Base-by-base conservation (phyloP, 2,888 invertebrate species). In the Drosophila kokeensis region DNA sequence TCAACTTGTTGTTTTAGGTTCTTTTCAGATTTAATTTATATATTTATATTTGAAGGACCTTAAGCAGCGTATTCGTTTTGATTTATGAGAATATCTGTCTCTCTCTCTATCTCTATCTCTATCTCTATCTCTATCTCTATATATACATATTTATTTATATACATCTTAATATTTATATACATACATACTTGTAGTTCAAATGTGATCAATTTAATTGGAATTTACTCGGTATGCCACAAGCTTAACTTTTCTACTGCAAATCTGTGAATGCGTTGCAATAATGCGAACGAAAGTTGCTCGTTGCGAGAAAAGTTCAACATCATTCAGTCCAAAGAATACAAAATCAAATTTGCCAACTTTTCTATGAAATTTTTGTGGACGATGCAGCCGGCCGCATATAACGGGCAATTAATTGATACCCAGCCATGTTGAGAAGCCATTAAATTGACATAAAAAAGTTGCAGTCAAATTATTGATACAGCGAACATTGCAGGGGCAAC, bases 391-490 rank as follows among this genome's bases (percentile, higher is more conserved):
- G 80, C 80, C 79, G 54, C 78, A 65, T 52, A 62, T 71, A 81
- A 76, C 69, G 73, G 73, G 64, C 71, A 82, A 85, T 89, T 87
- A 84, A 84, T 89, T 89, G 89, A 87, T 87, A 74, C 29, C 66
- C 52, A 65, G 48, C 66, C 87, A 87, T 73, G 69, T 72, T 82
- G 83, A 55, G 54, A 53, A 64, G 67, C 69, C 73, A 82, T 82
- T 83, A 85, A 82, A 84, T 68, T 70, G 53, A 61, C 36, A 55
- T 55, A 55, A 27, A 57, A 66, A 66, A 68, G 54, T 49, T 53
- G 30, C 73, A 63, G 11, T 45, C 61, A 61, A 64, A 53, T 79
- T 57, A 68, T 76, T 76, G 75, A 53, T 53, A 54, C 50, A 30
- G 42, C 30, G 11, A 27, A n/a, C 6, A 40, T 8, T 18, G 21